Base-by-base conservation (phyloP, 2,797 vertebrate species). In the Cossypha dichroa region DNA sequence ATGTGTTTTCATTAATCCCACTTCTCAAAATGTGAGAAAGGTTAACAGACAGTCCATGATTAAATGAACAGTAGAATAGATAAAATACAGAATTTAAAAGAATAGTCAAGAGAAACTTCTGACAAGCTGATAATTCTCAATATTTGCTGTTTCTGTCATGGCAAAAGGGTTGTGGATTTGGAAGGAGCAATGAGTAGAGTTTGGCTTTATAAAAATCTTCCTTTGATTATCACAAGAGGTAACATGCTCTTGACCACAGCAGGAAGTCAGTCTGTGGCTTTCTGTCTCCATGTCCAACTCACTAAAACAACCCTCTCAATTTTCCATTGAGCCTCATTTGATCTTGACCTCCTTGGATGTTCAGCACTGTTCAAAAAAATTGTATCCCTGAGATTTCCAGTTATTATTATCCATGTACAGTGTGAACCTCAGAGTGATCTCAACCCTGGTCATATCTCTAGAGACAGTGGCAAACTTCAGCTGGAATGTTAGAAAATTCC, bases 271-370 rank as follows among this genome's bases (percentile, higher is more conserved):
- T 31, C 23, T 58, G 34, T 22, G 46, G 9, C 22, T 74, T 88
- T 81, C 25, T 28, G 3, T 68, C 51, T 78, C 66, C 38, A 8
- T 58, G 25, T 31, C 21, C 73, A 82, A 58, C 6, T 15, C 29
- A 31, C 6, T 1, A 16, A 81, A 88, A 73, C n/a, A 13, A 0
- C 0, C 9, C 14, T 41, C 21, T 20, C 28, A n/a, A 5, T 26
- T 55, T 12, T 77, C 55, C 43, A 49, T 16, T 56, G 62, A 67
- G 20, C 3, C 4, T 55, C 38, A 45, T 11, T 59, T 81, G 33
- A 38, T 56, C n/a, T 78, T 19, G 2, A 62, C 4, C 33, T 68
- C 17, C 18, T 20, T 0, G 0, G 13, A 45, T 10, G 8, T 13
- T 51, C 77, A 54, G 10, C n/a, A 40, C 5, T 34, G 18, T 60